Evolutionary conservation across 1,140 invertebrate species (phyloP), one percentile per base, ranked within the genome.

Genomic region (Pararge aegeria): DNA sequence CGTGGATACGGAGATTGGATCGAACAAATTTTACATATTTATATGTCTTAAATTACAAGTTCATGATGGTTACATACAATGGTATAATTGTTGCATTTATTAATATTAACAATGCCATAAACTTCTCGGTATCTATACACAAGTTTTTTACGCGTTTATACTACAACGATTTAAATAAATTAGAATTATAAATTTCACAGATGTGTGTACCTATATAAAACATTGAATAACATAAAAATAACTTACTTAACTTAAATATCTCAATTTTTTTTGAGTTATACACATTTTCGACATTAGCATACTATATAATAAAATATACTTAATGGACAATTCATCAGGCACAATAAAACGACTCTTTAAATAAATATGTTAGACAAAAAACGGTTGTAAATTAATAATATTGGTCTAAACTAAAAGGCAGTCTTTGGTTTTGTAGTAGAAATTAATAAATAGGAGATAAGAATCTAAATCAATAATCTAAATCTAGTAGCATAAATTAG

Each of bases 281-380:
- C 2, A 34, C n/a, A 12, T n/a, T 34, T 34, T 34, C 0, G 30
- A 3, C 30, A 34, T 34, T 10, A 34, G 9, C 30, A 3, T 34
- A 34, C 9, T 34, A 12, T 34, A 34, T 34, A 12, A 34, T 34
- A 34, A 34, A 34, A 34, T 42, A 42, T 42, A 42, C 5, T 6
- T 16, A 42, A 42, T 42, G 38, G 38, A 42, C 38, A 42, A 42
- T 18, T 42, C 38, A 18, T 42, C 16, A 42, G 38, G 38, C 38
- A 42, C 38, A 42, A 16, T 42, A 42, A 42, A 16, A 42, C 38
- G 15, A 42, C 9, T 42, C 16, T 42, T 10, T 42, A 42, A 16
- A 42, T 42, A 42, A 18, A 16, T 4, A 24, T 24, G n/a, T n/a
- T n/a, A n/a, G n/a, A n/a, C n/a, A n/a, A n/a, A n/a, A n/a, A n/a